These are phyloP conservation scores for Prosopocoilus inquinatus DNA, from an alignment of 2,888 invertebrate species.

Conservation along the genomic window DNA sequence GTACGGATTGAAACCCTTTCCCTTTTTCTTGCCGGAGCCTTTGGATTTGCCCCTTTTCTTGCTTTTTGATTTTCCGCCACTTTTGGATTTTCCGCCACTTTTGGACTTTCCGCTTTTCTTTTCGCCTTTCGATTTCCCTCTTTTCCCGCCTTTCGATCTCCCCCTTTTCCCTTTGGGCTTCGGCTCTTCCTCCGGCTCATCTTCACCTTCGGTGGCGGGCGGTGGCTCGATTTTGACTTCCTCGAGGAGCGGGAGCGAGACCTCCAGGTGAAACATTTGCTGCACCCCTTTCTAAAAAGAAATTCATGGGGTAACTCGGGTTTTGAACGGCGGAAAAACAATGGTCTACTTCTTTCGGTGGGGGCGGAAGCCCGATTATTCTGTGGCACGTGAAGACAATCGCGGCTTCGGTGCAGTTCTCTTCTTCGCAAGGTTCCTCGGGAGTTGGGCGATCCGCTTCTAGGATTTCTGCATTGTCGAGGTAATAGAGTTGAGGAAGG, in stretches of 20 bases:
- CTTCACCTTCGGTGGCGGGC: constrained; percentile 41
- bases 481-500: constrained; percentile 52
- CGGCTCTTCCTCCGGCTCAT: constrained; percentile 34
- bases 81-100: neutral
- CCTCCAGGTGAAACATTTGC: constrained; percentile 55
- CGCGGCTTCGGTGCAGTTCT: constrained; percentile 49
- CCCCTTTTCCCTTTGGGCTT: constrained; percentile 45
- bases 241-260: constrained; percentile 58
- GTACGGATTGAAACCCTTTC: constrained; percentile 29
- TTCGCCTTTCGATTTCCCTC: constrained; percentile 1
- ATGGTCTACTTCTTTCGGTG: constrained; percentile 53
- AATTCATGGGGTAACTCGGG: neutral
- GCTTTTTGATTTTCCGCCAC: neutral
- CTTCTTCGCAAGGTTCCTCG: constrained; percentile 21
- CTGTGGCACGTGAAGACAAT: constrained; percentile 54
- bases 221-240: constrained; percentile 34
- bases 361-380: constrained; percentile 55
- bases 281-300: constrained; percentile 36
- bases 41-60: constrained; percentile 8
- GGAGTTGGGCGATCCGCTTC: constrained; percentile 32
- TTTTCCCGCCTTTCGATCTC: constrained; percentile 31
- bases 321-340: neutral
- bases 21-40: constrained; percentile 15
- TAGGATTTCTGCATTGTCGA: constrained; percentile 55
- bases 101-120: neutral